Evolutionary conservation across 2,888 invertebrate genomes (phyloP).

Genomic region (Pristionchus fissidentatus): DNA sequence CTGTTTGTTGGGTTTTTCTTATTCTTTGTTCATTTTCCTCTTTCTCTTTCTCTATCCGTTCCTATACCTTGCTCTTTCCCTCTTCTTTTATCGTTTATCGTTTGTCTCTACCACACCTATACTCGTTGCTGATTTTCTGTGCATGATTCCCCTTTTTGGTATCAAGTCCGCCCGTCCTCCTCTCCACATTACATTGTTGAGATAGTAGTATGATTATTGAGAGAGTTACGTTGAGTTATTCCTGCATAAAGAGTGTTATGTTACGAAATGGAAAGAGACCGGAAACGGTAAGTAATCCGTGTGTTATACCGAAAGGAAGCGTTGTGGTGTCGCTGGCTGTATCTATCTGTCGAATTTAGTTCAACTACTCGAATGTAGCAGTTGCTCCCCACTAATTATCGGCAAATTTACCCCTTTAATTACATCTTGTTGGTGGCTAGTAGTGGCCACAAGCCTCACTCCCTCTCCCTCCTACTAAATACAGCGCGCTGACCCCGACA

Average conservation of each 20-base stretch:
- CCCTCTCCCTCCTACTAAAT: neutral
- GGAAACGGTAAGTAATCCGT: no score
- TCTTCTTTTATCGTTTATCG: neutral
- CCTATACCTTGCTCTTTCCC: conserved; percentile 12
- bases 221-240: neutral
- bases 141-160: neutral
- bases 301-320: no score
- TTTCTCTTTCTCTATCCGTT: neutral
- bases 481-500: neutral
- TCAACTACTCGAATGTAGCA: neutral
- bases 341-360: no score
- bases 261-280: no score
- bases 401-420: neutral
- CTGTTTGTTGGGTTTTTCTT: conserved; percentile 9
- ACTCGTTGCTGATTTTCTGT: no score
- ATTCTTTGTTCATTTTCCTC: neutral
- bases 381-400: neutral
- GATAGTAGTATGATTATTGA: conserved; percentile 16
- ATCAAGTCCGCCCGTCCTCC: neutral
- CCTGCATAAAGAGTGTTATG: conserved; percentile 5
- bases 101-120: neutral
- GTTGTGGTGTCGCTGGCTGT: no score
- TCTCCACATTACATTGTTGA: conserved; percentile 21
- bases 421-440: no score
- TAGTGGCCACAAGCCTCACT: no score